Evolutionary conservation across 2,888 invertebrate genomes (phyloP), one percentile per base, ranked within the genome.

Genomic region (Drosophila nr. perissopoda): DNA sequence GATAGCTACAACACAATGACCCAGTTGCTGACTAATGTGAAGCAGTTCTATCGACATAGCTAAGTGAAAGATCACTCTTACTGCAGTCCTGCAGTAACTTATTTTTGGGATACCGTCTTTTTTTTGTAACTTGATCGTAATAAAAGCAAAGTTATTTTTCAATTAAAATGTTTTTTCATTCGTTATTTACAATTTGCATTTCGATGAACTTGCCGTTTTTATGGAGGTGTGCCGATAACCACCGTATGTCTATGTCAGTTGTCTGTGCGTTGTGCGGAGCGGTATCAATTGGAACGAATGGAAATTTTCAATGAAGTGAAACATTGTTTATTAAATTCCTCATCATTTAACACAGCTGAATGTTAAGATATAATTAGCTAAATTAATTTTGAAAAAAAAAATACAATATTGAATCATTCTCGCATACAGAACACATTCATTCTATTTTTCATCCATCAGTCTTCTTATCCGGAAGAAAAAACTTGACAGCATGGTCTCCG

Each of bases 1-100:
- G 92, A 93, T 0, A 89, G 90, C 25, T 92, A 93, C 69, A 93
- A 93, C 52, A 91, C 92, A 74, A 86, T 92, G 89, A 90, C 91
- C 4, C 90, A 90, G 31, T 80, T 93, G 61, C 76, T 93, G 69
- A 91, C 90, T 61, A 91, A 92, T 54, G 79, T 80, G 5, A 87
- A 91, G 25, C 61, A 65, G n/a, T 72, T 81, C 53, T 79, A 82
- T 70, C 77, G 76, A 2, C 77, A 80, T 62, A 73, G 75, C 5
- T 79, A 77, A 60, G 10, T 2, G 0, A n/a, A 13, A n/a, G 7
- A n/a, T 8, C 13, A 10, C 8, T 25, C 7, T 1, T 16, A 4
- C 34, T 78, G n/a, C 7, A 27, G n/a, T 18, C 11, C 6, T 10
- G 18, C 2, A 21, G 2, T 10, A 33, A 21, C 21, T 11, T 52